Conservation (phyloP, 2,797 vertebrate genomes). For the Chelonia mydas region DNA sequence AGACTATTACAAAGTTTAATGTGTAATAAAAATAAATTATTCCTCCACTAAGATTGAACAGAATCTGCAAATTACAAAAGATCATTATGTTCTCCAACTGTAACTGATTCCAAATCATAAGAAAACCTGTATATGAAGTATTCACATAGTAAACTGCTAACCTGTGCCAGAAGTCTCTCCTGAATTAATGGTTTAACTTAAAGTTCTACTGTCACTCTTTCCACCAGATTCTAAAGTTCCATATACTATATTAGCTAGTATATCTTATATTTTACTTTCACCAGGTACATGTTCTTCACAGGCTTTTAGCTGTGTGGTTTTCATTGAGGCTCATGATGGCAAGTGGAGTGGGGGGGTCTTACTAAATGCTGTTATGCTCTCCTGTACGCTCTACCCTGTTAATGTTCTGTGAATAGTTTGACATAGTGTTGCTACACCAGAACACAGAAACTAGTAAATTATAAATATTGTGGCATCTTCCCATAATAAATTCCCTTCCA, state of each 20-base stretch:
- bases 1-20: slow-evolving; percentile 52
- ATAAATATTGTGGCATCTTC: not conserved
- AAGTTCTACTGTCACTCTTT: not conserved
- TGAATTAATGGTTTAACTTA: not conserved
- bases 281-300: not conserved
- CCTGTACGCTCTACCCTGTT: not conserved
- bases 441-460: not conserved
- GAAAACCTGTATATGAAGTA: slow-evolving; percentile 17
- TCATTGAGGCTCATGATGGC: not conserved
- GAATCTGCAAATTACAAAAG: slow-evolving; percentile 40
- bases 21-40: slow-evolving; percentile 63
- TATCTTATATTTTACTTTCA: not conserved
- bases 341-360: not conserved
- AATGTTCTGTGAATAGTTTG: not conserved
- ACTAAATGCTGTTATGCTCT: not conserved
- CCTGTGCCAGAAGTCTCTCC: not conserved
- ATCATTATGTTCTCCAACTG: slow-evolving; percentile 44
- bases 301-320: not conserved
- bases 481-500: not conserved
- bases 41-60: slow-evolving; percentile 21
- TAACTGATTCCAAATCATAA: slow-evolving; percentile 38
- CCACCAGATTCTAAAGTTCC: not conserved
- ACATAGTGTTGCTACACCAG: not conserved
- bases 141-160: not conserved
- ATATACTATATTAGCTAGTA: not conserved